phyloP scores from a whole-genome alignment of 2,888 invertebrate genomes.

The Atrina japonica region DNA sequence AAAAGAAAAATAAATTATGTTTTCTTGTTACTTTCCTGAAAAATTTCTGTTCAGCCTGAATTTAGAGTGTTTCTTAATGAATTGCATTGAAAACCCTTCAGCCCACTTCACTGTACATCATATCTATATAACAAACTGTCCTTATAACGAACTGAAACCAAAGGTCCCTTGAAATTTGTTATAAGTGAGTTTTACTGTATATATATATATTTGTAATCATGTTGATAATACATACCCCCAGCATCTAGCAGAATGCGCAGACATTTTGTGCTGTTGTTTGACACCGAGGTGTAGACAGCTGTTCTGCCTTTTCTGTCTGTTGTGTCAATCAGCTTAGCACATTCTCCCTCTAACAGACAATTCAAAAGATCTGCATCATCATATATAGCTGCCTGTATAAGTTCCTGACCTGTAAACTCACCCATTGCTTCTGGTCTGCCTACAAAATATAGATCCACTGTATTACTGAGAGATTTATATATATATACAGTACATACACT shows the following conservation, averaged over 20 bases:
- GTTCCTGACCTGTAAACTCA: slow-evolving; percentile 68
- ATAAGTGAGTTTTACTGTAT: too few species aligned
- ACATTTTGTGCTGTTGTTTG: slow-evolving; percentile 75
- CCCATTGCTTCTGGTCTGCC: slow-evolving; percentile 43
- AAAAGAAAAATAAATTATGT: not conserved
- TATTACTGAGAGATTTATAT: too few species aligned
- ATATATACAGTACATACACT: too few species aligned
- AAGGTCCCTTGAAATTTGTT: too few species aligned
- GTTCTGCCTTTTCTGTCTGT: slow-evolving; percentile 75
- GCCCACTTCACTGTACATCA: too few species aligned
- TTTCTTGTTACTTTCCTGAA: too few species aligned
- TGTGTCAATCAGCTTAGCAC: slow-evolving; percentile 66
- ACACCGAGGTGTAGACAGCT: slow-evolving; percentile 77
- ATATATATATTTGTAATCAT: too few species aligned
- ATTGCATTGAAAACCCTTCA: too few species aligned
- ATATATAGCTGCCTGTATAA: slow-evolving; percentile 77
- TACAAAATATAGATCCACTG: not conserved
- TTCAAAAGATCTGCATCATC: slow-evolving; percentile 73
- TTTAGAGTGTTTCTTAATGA: too few species aligned
- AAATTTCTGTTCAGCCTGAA: too few species aligned
- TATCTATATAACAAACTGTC: too few species aligned
- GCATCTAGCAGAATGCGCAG: slow-evolving; percentile 69
- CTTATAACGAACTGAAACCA: too few species aligned
- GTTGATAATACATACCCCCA: slow-evolving; percentile 70
- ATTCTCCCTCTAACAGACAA: slow-evolving; percentile 74